Evolutionary conservation across 2,113 vertebrate species (phyloP), one percentile per base, ranked within the genome.

Genomic region (Alligator sinensis): DNA sequence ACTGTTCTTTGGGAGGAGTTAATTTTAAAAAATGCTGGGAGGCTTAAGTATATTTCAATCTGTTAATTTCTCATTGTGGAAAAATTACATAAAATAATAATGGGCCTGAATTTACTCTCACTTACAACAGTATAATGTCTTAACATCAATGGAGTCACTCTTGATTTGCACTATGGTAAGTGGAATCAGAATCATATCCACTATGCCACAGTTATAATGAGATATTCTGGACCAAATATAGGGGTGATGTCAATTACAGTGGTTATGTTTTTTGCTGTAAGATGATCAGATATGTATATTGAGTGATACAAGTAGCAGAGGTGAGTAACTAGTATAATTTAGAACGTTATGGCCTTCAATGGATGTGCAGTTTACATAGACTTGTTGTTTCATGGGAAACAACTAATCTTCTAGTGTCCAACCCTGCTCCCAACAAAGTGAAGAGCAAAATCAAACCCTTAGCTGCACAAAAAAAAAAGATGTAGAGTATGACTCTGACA

Each of bases 121-220:
- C 34, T 82, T 94, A 86, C 92, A 75, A 30, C 81, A 0, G 0
- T 30, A 3, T 38, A 54, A 57, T 80, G 80, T 86, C n/a, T 92
- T 82, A 30, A 30, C 66, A 19, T 68, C n/a, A 47, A 17, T 25
- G 90, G 66, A 89, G 60, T n/a, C 60, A 30, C 63, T 92, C 54
- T 28, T 80, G 80, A 84, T 91, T 94, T 90, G 88, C 90, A 74
- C 58, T 57, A 54, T 66, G 77, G 84, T 22, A 27, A 76, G 28
- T 75, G 66, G 84, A 66, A 34, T 76, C 0, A 0, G 77, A 34
- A 82, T 76, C 61, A 82, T 21, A 22, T 61, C 76, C 1, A 0
- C 66, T 80, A 62, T 7, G n/a, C 64, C 34, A 28, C 66, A 68
- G 17, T 10, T 68, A 17, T 3, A 7, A 79, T 80, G 58, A 91